phyloP scores from a whole-genome alignment of 2,888 invertebrate genomes.

The Oscheius sp. region DNA sequence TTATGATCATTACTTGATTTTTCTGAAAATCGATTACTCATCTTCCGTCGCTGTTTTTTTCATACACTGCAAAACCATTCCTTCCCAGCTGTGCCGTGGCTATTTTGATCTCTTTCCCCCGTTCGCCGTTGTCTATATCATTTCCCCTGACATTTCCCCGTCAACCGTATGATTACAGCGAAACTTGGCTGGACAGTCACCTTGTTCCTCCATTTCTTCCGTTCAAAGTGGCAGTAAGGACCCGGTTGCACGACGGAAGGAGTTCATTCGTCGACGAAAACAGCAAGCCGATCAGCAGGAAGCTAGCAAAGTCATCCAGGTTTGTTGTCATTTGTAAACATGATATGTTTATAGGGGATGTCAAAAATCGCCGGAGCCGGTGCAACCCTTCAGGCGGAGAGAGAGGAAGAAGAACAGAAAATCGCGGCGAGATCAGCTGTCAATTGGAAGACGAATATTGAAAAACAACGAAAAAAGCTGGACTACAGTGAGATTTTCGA shows the following conservation, averaged over 20 bases:
- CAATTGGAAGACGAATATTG: slow-evolving; percentile 64
- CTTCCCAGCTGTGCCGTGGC: background rate
- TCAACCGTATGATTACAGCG: slow-evolving; percentile 36
- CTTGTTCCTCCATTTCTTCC: slow-evolving; percentile 63
- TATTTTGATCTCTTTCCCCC: slow-evolving; percentile 3
- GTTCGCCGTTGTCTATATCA: slow-evolving; percentile 6
- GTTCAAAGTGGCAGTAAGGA: slow-evolving; percentile 74
- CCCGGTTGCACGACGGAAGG: slow-evolving; percentile 91
- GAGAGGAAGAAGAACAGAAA: slow-evolving; percentile 53
- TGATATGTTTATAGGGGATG: slow-evolving; percentile 78
- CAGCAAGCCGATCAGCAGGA: slow-evolving; percentile 82
- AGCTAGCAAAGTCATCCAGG: slow-evolving; percentile 71
- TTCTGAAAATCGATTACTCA: too few relatives aligned
- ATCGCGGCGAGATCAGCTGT: slow-evolving; percentile 46
- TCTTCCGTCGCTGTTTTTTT: too few relatives aligned
- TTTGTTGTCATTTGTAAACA: background rate
- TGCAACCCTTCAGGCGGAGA: slow-evolving; percentile 72
- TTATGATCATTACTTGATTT: background rate
- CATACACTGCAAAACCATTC: background rate
- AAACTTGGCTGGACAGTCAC: slow-evolving; percentile 63
- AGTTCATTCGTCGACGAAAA: slow-evolving; percentile 79
- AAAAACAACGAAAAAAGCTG: slow-evolving; percentile 58
- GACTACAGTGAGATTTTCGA: slow-evolving; percentile 67
- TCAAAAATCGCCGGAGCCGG: slow-evolving; percentile 81
- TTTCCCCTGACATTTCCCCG: background rate